Conservation (phyloP, 2,888 invertebrate genomes). For the Morpho achilles region DNA sequence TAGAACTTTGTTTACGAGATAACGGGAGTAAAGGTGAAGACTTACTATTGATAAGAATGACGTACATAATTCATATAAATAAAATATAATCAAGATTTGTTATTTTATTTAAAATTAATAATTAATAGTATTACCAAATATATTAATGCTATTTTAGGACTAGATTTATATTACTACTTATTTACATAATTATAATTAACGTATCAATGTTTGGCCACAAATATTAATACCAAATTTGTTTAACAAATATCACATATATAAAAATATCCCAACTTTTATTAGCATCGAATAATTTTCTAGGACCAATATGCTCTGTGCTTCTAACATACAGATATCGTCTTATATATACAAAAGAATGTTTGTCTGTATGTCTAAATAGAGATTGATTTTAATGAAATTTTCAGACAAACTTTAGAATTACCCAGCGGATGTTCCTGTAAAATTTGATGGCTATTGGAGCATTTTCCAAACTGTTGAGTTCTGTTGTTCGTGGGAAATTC, state of each 20-base stretch:
- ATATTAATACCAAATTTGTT: background rate
- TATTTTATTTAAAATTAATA: background rate
- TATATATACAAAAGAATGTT: background rate
- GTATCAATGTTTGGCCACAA: background rate
- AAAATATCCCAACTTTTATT: no score
- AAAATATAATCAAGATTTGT: no score
- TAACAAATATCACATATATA: no score
- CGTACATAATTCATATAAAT: no score
- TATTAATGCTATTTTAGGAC: conserved; percentile 13
- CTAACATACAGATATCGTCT: conserved; percentile 23
- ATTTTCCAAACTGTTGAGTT: no score
- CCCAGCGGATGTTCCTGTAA: no score
- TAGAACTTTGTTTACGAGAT: conserved; percentile 22
- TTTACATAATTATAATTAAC: background rate
- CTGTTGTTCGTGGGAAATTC: no score
- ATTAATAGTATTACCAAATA: background rate
- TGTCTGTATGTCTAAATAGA: no score
- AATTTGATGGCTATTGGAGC: no score
- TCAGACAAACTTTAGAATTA: no score
- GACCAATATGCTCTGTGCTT: conserved; percentile 13
- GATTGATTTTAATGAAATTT: no score
- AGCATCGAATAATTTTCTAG: background rate
- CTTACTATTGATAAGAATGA: conserved; percentile 2
- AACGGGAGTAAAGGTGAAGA: conserved; percentile 14
- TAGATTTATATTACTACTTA: conserved; percentile 17